These are phyloP conservation scores for Salmo trutta DNA, from an alignment of 2,797 vertebrate genomes.

Conservation along the genomic window DNA sequence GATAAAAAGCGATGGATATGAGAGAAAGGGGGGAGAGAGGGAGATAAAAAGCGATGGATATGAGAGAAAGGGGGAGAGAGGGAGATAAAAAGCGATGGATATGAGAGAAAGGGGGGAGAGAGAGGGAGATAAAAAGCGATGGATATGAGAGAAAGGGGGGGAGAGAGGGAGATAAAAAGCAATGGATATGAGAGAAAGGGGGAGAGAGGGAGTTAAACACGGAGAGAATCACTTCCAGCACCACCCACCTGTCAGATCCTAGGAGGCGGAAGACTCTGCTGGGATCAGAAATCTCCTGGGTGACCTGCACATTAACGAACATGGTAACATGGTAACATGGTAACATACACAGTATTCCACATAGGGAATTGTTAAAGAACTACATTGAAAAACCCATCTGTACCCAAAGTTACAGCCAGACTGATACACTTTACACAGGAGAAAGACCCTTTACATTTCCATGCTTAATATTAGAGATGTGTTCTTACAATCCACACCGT, in stretches of 20 bases:
- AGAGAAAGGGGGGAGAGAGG: not conserved
- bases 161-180: too few relatives aligned
- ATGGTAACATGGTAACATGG: slow-evolving; percentile 76
- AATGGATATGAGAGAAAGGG: slow-evolving; percentile 2
- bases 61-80: not conserved
- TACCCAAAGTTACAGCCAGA: too few relatives aligned
- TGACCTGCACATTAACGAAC: slow-evolving; percentile 67
- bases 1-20: slow-evolving; percentile 9
- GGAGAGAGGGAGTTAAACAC: not conserved
- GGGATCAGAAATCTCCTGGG: slow-evolving; percentile 83
- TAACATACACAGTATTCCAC: slow-evolving; percentile 27
- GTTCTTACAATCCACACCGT: too few relatives aligned
- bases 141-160: not conserved
- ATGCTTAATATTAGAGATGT: too few relatives aligned
- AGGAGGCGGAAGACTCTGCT: slow-evolving; percentile 82
- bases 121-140: slow-evolving; percentile 4
- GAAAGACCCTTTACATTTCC: too few relatives aligned
- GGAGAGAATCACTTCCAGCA: not conserved
- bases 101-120: too few relatives aligned
- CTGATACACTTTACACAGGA: too few relatives aligned
- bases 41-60: slow-evolving; percentile 12
- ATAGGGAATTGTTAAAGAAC: too few relatives aligned
- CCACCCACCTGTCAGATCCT: slow-evolving; percentile 82
- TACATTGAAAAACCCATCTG: slow-evolving; percentile 63
- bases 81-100: slow-evolving; percentile 17